phyloP scores from a whole-genome alignment of 2,113 vertebrate species.

The Mus spicilegus region DNA sequence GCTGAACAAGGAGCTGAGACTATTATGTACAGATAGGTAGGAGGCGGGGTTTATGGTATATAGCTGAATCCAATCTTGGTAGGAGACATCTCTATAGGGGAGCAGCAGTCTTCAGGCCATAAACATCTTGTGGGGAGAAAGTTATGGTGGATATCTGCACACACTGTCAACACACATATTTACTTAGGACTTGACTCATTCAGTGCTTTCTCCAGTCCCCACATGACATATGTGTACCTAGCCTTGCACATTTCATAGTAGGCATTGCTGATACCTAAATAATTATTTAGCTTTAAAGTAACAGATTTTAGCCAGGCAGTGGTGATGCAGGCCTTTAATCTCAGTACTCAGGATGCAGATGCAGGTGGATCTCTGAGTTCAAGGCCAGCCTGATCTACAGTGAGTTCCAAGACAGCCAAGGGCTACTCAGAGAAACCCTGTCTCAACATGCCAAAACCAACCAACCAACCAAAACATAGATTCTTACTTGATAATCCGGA shows the following conservation, averaged over 20 bases:
- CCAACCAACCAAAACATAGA: not conserved
- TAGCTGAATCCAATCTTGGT: not conserved
- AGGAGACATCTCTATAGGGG: not conserved
- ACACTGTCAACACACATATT: not conserved
- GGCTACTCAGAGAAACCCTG: not conserved
- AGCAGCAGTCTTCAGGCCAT: not conserved
- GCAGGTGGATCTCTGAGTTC: not conserved
- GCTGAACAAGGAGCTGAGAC: not conserved
- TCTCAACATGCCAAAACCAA: not conserved
- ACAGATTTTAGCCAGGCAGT: not conserved
- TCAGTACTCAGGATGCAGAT: no score
- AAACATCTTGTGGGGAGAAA: not conserved
- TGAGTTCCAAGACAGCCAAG: not conserved
- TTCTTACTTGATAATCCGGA: not conserved
- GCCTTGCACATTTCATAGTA: not conserved
- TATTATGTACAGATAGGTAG: not conserved
- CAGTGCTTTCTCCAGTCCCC: not conserved
- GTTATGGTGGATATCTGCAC: not conserved
- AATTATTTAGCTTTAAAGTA: constrained; percentile 20
- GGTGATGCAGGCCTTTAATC: no score
- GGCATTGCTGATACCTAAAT: not conserved
- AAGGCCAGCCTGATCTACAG: not conserved
- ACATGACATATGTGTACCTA: not conserved
- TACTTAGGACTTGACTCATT: not conserved
- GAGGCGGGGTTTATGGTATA: not conserved